Base-by-base conservation (phyloP, 2,888 invertebrate species). In the Hyposoter dolosus region DNA sequence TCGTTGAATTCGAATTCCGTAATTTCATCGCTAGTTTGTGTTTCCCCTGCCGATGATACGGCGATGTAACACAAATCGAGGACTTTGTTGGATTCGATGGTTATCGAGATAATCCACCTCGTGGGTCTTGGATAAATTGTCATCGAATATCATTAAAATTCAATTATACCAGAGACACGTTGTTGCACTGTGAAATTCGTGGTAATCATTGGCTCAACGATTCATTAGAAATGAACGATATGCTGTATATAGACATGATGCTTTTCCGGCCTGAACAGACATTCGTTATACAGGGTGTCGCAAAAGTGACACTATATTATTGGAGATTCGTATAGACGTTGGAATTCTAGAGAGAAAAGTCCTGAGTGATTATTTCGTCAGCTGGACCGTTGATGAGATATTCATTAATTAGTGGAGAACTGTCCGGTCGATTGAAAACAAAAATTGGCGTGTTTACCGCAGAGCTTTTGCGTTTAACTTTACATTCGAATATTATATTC, bases 91-190 rank as follows among this genome's bases (percentile, higher is more conserved):
- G 19, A 68, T 19, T 4, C 35, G 65, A 66, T 43, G 68, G 75
- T 82, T 75, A 82, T 82, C 75, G 68, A 40, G 47, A 69, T 75
- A 75, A 80, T 69, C 69, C 63, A 60, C 45, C 28, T 28, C 75
- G 56, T 28, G 19, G 60, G 45, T 75, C 69, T 40, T 60, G 79
- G 79, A 84, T 84, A 74, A 83, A 78, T 83, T 78, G 50, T 74
- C 75, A 75, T 84, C 63, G 82, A 82, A 75, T 82, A 82, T 82
- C 82, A 68, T 69, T 60, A 63, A 69, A 79, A 80, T 84, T 69
- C 75, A 75, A 84, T 84, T 80, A 76, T 69, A 60, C 60, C 69
- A 28, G 17, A 75, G 17, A 75, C 63, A 75, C 79, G 63, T 50
- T 84, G 60, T 53, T 28, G 43, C 6, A 53, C 56, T 28, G 50